Evolutionary conservation across 2,113 vertebrate genomes (phyloP), one percentile per base, ranked within the genome.

Genomic region (Pteruthius melanotis): DNA sequence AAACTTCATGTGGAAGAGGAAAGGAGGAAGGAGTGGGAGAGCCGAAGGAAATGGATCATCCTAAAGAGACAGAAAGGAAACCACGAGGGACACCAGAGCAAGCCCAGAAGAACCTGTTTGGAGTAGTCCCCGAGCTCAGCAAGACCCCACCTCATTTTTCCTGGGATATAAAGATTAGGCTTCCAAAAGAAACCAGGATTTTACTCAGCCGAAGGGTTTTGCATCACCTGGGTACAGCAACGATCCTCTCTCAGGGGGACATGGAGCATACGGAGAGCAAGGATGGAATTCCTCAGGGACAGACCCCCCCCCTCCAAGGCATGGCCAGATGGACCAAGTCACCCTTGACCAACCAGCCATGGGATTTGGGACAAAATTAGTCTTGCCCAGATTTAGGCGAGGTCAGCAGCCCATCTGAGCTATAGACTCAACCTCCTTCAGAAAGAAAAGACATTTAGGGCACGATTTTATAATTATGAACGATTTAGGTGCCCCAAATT

Each of bases 221-320:
- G 33, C 17, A 11, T 60, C 8, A 16, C 70, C 30, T 0, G 1
- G 42, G 30, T 20, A 26, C 5, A 27, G 61, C 50, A 47, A 16
- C 18, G 11, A 18, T 16, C 10, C 0, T 0, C 17, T 37, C n/a
- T 10, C 42, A 2, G 3, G 11, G 16, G 49, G 45, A 50, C 13
- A 2, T 0, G 28, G 27, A 24, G 28, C 13, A 3, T 5, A 10
- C 0, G 9, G 59, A 72, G 5, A 66, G 2, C 10, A 5, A 5
- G 19, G 22, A 6, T 33, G 39, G 30, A 44, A 33, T 12, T 39
- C 64, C 27, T 11, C 37, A 66, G 30, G 53, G 37, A 80, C 13
- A 40, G 52, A 40, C 6, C 15, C 14, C 19, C 56, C 30, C 42
- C n/a, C n/a, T n/a, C n/a, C n/a, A n/a, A n/a, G n/a, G 63, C 30